Evolutionary conservation across 2,113 vertebrate genomes (phyloP).

Genomic region (Baryphthengus martii): DNA sequence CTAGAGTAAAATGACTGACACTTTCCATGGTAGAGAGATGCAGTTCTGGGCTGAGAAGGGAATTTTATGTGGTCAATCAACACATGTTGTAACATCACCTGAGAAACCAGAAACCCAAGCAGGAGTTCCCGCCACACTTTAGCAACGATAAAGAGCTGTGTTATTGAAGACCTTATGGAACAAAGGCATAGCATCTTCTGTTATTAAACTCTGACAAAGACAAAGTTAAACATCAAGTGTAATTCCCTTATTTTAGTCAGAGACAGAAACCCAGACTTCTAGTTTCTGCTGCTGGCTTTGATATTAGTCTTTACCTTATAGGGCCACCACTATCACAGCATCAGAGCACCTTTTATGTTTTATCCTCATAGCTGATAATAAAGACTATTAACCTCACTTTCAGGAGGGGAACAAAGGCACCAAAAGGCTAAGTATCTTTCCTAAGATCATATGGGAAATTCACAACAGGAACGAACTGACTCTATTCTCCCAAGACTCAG

Average conservation of each 20-base stretch:
- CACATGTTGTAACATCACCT: background rate
- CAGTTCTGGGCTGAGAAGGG: background rate
- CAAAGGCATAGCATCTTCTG: background rate
- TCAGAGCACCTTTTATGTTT: background rate
- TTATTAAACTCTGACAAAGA: background rate
- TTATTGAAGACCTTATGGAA: constrained; percentile 25
- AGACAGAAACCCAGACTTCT: background rate
- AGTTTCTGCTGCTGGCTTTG: background rate
- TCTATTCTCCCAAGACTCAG: background rate
- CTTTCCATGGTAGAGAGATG: background rate
- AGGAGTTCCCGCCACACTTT: background rate
- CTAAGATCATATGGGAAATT: background rate
- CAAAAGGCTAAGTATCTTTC: background rate
- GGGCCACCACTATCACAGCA: background rate
- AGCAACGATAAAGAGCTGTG: background rate
- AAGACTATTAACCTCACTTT: constrained; percentile 13
- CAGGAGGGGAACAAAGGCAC: background rate
- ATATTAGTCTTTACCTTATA: background rate
- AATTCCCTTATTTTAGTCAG: background rate
- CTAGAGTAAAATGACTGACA: background rate
- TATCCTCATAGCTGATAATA: background rate
- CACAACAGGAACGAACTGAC: background rate
- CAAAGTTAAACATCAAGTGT: background rate
- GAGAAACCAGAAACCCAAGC: constrained; percentile 19
- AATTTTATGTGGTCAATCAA: background rate